Evolutionary conservation across 2,113 vertebrate genomes (phyloP).

Genomic region (Malurus melanocephalus): DNA sequence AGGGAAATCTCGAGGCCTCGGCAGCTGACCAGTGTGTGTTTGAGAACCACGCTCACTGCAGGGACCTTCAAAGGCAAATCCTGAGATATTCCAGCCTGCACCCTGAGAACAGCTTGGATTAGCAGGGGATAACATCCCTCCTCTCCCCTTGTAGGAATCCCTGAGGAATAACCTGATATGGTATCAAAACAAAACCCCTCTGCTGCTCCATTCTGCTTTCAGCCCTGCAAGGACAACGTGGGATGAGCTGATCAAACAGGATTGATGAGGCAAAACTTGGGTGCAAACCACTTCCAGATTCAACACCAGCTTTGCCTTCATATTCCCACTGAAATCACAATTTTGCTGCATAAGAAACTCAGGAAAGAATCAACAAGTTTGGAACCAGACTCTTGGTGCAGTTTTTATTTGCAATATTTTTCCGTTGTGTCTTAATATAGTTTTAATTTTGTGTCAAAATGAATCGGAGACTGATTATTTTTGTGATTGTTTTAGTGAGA

Average conservation of each 20-base stretch:
- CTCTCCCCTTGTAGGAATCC: neutral
- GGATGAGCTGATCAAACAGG: fast-evolving
- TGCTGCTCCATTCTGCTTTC: neutral
- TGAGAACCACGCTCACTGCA: neutral
- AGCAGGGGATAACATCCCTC: neutral
- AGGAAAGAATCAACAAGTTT: neutral
- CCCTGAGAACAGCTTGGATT: neutral
- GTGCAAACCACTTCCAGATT: neutral
- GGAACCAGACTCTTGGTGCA: neutral
- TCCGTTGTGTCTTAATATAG: neutral
- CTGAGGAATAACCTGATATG: neutral
- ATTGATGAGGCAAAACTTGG: neutral
- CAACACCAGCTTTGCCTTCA: neutral
- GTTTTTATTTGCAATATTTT: neutral
- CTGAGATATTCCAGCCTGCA: neutral
- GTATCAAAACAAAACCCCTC: neutral
- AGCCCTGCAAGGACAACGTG: neutral
- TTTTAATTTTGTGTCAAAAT: slow-evolving; percentile 41
- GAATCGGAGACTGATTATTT: slow-evolving; percentile 43
- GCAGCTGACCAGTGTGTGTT: neutral
- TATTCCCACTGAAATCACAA: neutral
- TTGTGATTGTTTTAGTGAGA: slow-evolving; percentile 51
- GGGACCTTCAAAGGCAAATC: neutral
- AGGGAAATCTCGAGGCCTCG: neutral
- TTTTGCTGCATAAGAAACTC: neutral